Percentiles rank a stretch among this genome's conserved stretches.
phyloP scores from a whole-genome alignment of 2,797 vertebrate genomes.

The Varecia variegata region DNA sequence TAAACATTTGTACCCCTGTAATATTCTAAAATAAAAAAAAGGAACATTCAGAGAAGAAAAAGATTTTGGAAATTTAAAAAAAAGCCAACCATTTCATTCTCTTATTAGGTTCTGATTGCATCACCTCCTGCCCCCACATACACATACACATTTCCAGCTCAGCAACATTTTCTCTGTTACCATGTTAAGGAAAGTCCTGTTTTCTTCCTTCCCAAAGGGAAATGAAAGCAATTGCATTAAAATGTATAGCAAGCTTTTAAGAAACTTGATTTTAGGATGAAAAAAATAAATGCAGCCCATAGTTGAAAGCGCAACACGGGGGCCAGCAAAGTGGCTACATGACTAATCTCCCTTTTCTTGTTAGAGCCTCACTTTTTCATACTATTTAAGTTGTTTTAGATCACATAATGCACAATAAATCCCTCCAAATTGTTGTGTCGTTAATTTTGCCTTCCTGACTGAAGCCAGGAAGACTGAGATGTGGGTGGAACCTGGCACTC shows the following conservation, averaged over 20 bases:
- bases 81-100: slow-evolving; percentile 9
- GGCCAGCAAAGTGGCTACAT: not conserved
- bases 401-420: not conserved
- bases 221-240: not conserved
- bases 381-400: slow-evolving; percentile 29
- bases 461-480: not conserved
- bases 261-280: not conserved
- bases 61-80: not conserved
- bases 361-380: not conserved
- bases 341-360: slow-evolving; percentile 31
- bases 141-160: not conserved
- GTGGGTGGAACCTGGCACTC: slow-evolving; percentile 19
- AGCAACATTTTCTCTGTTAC: slow-evolving; percentile 9
- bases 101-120: not conserved
- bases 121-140: not conserved
- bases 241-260: slow-evolving; percentile 27
- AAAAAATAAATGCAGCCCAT: not conserved
- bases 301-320: not conserved
- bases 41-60: no score
- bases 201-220: slow-evolving; percentile 16
- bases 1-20: no score
- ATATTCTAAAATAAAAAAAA: no score
- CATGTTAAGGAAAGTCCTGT: not conserved
- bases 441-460: slow-evolving; percentile 41
- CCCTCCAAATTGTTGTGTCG: not conserved